Evolutionary conservation across 2,888 invertebrate species (phyloP).

Genomic region (Tolmerus cingulatus): DNA sequence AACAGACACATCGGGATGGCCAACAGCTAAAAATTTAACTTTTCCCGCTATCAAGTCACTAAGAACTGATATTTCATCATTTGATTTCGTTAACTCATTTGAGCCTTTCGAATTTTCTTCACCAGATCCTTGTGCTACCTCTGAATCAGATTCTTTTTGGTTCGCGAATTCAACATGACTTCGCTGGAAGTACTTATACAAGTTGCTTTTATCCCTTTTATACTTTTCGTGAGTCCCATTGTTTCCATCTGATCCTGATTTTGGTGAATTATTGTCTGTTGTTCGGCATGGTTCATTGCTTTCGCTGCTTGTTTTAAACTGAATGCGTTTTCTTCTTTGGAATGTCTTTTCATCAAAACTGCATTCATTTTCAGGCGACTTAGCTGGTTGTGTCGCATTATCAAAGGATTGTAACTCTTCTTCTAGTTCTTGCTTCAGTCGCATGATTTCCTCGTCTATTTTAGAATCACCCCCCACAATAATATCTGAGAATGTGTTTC

Average conservation of each 20-base stretch:
- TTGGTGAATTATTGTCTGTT: neutral
- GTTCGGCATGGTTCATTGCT: neutral
- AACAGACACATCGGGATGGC: slow-evolving; percentile 66
- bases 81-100: slow-evolving; percentile 35
- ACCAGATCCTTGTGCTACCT: slow-evolving; percentile 6
- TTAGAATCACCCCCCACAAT: slow-evolving; percentile 49
- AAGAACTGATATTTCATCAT: slow-evolving; percentile 59
- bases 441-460: slow-evolving; percentile 47
- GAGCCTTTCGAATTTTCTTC: slow-evolving; percentile 44
- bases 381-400: slow-evolving; percentile 9
- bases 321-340: slow-evolving; percentile 67
- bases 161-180: slow-evolving; percentile 49
- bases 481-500: slow-evolving; percentile 48
- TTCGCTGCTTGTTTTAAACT: slow-evolving; percentile 56
- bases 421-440: slow-evolving; percentile 47
- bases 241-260: neutral
- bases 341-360: slow-evolving; percentile 64
- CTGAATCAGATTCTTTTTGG: slow-evolving; percentile 49
- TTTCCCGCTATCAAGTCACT: slow-evolving; percentile 67
- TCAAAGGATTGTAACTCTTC: slow-evolving; percentile 44
- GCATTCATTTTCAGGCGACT: neutral
- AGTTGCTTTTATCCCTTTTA: slow-evolving; percentile 14
- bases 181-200: slow-evolving; percentile 54
- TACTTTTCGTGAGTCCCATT: neutral
- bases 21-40: slow-evolving; percentile 68